Conservation (phyloP, 1,140 invertebrate species). For the Drosophila subpulchrella region DNA sequence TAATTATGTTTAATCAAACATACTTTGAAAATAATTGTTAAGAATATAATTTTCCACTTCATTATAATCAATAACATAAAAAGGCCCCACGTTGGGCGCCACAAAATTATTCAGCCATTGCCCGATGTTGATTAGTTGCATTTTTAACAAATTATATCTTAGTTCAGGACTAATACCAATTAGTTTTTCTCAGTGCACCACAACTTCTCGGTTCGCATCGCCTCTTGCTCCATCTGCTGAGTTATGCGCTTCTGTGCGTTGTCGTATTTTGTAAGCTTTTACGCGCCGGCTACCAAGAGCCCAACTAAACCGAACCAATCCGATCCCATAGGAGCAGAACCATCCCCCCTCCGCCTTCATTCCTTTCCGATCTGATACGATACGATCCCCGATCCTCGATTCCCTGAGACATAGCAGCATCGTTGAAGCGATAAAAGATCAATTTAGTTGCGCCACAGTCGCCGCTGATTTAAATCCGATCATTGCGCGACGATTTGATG, state of each 20-base stretch:
- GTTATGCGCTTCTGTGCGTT: slow-evolving; percentile 79
- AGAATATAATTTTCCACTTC: too few species aligned
- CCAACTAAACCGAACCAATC: not conserved
- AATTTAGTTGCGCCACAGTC: slow-evolving; percentile 79
- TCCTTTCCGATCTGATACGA: slow-evolving; percentile 16
- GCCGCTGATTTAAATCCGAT: slow-evolving; percentile 80
- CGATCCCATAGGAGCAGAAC: slow-evolving; percentile 2
- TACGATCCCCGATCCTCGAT: slow-evolving; percentile 12
- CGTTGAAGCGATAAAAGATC: slow-evolving; percentile 82
- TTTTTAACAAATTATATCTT: too few species aligned
- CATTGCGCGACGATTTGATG: slow-evolving; percentile 81
- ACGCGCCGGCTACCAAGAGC: slow-evolving; percentile 71
- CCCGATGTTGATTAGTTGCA: too few species aligned
- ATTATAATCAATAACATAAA: too few species aligned
- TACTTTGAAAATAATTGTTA: too few species aligned
- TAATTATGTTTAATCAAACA: too few species aligned
- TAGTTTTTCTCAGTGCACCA: slow-evolving; percentile 2
- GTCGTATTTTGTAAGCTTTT: slow-evolving; percentile 82
- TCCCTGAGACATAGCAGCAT: slow-evolving; percentile 16
- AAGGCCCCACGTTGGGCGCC: not conserved
- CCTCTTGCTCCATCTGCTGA: slow-evolving; percentile 48
- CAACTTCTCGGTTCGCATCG: not conserved
- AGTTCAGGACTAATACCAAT: too few species aligned
- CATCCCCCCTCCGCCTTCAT: not conserved
- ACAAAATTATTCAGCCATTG: too few species aligned